Conservation (phyloP, 2,888 invertebrate species). For the Druceiella hillmani region DNA sequence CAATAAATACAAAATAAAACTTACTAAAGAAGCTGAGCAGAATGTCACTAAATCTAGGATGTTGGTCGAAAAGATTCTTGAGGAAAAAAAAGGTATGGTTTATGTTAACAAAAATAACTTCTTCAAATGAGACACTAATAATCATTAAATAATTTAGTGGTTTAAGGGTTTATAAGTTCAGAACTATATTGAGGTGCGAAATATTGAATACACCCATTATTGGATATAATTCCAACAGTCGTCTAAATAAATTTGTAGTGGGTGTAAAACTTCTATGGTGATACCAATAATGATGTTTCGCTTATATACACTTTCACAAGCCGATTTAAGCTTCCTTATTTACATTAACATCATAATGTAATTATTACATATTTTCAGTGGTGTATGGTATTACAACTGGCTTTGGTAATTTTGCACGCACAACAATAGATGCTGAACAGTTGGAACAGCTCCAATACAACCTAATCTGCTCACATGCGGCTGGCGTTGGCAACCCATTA, state of each 20-base stretch:
- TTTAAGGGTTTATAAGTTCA: too few species aligned
- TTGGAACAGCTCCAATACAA: constrained; percentile 56
- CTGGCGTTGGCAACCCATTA: constrained; percentile 58
- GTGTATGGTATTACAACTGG: constrained; percentile 57
- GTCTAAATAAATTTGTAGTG: too few species aligned
- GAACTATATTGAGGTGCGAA: too few species aligned
- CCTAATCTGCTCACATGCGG: constrained; percentile 58
- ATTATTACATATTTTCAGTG: constrained; percentile 35
- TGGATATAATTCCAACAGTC: too few species aligned
- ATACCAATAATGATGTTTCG: too few species aligned
- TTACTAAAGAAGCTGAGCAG: constrained; percentile 48
- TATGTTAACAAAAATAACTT: constrained; percentile 8
- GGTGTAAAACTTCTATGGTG: too few species aligned
- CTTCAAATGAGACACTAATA: constrained; percentile 1
- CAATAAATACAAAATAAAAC: constrained; percentile 49
- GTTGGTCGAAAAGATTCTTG: constrained; percentile 53
- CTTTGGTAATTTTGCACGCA: constrained; percentile 60
- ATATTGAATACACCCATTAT: too few species aligned
- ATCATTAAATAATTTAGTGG: too few species aligned
- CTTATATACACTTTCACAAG: too few species aligned
- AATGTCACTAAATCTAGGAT: constrained; percentile 46
- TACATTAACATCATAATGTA: too few species aligned
- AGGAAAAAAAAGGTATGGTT: constrained; percentile 49
- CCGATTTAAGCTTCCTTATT: too few species aligned
- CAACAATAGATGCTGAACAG: constrained; percentile 49